These are phyloP conservation scores for Acanthosepion esculentum DNA, from an alignment of 2,888 invertebrate species.

Conservation along the genomic window DNA sequence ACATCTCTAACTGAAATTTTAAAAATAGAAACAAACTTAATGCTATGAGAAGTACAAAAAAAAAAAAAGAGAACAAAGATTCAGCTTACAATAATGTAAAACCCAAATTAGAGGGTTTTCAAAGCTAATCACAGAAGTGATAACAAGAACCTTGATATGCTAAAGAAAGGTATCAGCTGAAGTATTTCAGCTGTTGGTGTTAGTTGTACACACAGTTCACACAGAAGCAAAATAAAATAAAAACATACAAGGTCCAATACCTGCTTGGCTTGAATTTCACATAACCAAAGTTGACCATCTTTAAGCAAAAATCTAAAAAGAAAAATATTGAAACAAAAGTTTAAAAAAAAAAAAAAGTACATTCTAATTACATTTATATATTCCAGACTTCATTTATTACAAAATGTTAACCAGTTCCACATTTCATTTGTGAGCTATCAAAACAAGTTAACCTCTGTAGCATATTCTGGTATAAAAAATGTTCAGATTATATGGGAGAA, in stretches of 20 bases:
- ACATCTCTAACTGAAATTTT: neutral
- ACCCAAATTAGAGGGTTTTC: neutral
- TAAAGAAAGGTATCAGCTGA: neutral
- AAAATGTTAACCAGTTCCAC: no score
- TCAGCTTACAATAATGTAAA: neutral
- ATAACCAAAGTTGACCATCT: slow-evolving; percentile 97
- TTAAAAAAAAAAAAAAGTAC: neutral
- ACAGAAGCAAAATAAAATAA: slow-evolving; percentile 37
- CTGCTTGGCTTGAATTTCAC: slow-evolving; percentile 93
- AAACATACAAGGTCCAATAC: slow-evolving; percentile 54
- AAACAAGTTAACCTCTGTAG: no score
- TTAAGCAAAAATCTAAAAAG: slow-evolving; percentile 74
- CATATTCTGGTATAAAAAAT: no score
- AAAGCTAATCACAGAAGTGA: slow-evolving; percentile 4
- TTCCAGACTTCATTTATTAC: no score
- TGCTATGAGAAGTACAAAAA: neutral
- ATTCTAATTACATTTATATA: no score
- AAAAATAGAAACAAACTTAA: neutral
- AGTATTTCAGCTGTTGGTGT: neutral
- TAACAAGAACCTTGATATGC: neutral
- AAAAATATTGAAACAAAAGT: slow-evolving; percentile 24
- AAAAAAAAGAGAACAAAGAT: neutral
- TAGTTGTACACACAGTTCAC: slow-evolving; percentile 33
- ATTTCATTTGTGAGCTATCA: no score
- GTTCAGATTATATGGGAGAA: no score